These are phyloP conservation scores for Myanophis thanlyinensis DNA, from an alignment of 2,113 vertebrate genomes.

Conservation along the genomic window DNA sequence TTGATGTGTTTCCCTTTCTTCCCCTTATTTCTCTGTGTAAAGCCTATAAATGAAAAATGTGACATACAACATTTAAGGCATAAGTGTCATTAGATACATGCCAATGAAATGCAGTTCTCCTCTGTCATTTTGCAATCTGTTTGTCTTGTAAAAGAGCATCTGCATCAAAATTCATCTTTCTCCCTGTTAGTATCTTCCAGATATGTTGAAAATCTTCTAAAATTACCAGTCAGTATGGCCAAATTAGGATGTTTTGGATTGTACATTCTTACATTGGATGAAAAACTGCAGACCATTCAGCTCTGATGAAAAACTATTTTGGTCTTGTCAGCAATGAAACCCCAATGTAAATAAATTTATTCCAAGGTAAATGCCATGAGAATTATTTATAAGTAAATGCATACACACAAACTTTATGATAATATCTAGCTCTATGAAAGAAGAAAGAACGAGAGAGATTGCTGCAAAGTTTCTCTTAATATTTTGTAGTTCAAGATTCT, in stretches of 20 bases:
- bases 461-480: background rate
- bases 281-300: background rate
- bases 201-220: background rate
- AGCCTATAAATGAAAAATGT: slow-evolving; percentile 50
- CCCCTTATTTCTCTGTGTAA: slow-evolving; percentile 19
- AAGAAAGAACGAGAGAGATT: background rate
- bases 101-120: slow-evolving; percentile 47
- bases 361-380: background rate
- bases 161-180: background rate
- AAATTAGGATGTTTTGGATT: background rate
- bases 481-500: background rate
- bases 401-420: background rate
- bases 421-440: background rate
- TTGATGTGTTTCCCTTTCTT: background rate
- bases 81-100: slow-evolving; percentile 31
- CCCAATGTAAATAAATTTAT: background rate
- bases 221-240: background rate
- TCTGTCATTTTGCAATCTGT: slow-evolving; percentile 15
- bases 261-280: background rate
- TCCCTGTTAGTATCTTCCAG: background rate
- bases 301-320: background rate
- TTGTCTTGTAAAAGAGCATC: background rate
- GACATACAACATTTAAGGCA: slow-evolving; percentile 64
- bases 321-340: background rate
- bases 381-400: background rate